Percentiles rank a stretch among this genome's conserved stretches.
Conservation (phyloP, 2,797 vertebrate species). For the Brotogeris chrysoptera region DNA sequence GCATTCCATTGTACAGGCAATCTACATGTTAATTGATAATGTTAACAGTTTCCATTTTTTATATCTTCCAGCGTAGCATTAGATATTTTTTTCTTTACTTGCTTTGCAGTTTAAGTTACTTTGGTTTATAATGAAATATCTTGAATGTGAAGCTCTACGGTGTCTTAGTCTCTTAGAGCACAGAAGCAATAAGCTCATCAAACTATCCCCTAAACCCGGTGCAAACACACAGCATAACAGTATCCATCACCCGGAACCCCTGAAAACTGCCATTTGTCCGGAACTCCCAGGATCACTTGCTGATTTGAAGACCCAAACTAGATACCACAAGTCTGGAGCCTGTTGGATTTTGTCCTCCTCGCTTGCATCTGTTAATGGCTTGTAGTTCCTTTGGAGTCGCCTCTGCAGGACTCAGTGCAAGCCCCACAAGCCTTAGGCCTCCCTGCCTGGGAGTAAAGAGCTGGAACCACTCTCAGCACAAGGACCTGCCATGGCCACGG, state of each 20-base stretch:
- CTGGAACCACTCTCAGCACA: not conserved
- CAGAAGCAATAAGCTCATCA: constrained; percentile 8
- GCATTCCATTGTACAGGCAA: constrained; percentile 39
- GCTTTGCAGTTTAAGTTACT: constrained; percentile 15
- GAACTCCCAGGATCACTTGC: not conserved
- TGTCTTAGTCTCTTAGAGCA: constrained; percentile 1
- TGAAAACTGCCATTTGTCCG: not conserved
- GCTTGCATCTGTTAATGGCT: not conserved
- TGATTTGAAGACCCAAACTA: not conserved
- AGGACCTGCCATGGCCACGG: not conserved
- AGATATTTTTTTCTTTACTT: constrained; percentile 5
- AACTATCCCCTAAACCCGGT: not conserved
- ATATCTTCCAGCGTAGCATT: constrained; percentile 1
- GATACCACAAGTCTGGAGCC: not conserved
- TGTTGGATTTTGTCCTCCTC: not conserved
- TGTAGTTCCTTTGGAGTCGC: not conserved
- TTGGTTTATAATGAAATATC: constrained; percentile 18
- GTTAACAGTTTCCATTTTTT: constrained; percentile 36
- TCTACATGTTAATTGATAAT: constrained; percentile 60
- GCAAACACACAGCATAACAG: not conserved
- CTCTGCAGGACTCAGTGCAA: not conserved
- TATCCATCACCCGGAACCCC: not conserved
- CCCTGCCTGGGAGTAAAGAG: not conserved
- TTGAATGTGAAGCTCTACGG: not conserved
- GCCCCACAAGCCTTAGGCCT: not conserved